Evolutionary conservation across 2,888 invertebrate species (phyloP).

Genomic region (Blomia tropicalis): DNA sequence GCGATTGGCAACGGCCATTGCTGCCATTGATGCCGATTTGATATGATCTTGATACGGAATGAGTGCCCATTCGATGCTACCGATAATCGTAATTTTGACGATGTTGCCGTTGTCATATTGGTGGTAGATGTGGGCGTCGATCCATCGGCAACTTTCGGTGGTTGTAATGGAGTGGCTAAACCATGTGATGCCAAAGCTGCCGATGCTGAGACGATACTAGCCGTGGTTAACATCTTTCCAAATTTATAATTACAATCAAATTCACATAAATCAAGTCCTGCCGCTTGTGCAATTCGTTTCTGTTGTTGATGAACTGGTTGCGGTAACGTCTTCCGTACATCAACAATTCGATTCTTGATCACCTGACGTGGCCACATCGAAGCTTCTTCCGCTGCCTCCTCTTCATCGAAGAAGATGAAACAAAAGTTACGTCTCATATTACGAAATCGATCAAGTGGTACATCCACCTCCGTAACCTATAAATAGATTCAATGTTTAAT

Average conservation of each 20-base stretch:
- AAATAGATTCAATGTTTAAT: not conserved
- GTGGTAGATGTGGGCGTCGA: not conserved
- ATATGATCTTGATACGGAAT: not conserved
- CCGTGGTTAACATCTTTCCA: not conserved
- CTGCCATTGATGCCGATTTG: constrained; percentile 1
- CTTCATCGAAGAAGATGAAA: constrained; percentile 91
- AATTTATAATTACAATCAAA: constrained; percentile 2
- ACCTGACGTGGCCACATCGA: constrained; percentile 80
- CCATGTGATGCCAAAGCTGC: not conserved
- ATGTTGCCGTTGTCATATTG: not conserved
- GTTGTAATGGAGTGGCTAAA: not conserved
- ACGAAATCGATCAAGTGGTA: constrained; percentile 93
- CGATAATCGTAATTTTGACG: not conserved
- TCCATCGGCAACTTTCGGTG: no score
- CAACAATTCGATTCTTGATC: constrained; percentile 82
- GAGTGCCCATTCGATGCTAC: not conserved
- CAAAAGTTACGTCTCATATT: constrained; percentile 92
- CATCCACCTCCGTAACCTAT: constrained; percentile 61
- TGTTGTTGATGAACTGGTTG: constrained; percentile 25
- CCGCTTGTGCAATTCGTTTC: constrained; percentile 21
- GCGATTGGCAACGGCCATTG: not conserved
- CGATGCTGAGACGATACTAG: not conserved
- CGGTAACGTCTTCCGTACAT: constrained; percentile 65
- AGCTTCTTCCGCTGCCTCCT: constrained; percentile 77
- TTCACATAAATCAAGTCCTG: not conserved